A percentile compares a stretch with the other conserved stretches of the same genome.
These are phyloP conservation scores for Dasysyrphus tricinctus DNA, from an alignment of 2,888 invertebrate genomes.

Conservation along the genomic window DNA sequence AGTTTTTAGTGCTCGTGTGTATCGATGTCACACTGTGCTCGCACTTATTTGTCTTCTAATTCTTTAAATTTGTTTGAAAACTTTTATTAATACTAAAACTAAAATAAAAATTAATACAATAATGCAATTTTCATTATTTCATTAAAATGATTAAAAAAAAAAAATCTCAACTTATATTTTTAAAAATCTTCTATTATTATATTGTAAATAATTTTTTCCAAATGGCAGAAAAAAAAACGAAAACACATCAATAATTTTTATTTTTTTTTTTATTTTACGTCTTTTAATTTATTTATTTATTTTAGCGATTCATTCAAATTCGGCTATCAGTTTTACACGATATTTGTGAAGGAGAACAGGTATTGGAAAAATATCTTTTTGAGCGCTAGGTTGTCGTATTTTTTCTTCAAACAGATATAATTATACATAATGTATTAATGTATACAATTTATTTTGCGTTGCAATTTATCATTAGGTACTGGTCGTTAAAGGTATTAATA, in stretches of 20 bases:
- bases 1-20: no score
- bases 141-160: no score
- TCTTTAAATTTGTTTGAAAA: no score
- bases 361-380: constrained; percentile 63
- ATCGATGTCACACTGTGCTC: no score
- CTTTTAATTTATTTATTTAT: constrained; percentile 64
- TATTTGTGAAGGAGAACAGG: constrained; percentile 75
- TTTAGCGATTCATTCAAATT: constrained; percentile 62
- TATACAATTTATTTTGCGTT: constrained; percentile 51
- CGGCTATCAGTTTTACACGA: constrained; percentile 55
- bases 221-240: constrained; percentile 3
- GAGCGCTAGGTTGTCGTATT: constrained; percentile 73
- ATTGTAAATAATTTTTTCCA: background rate
- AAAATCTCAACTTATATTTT: no score
- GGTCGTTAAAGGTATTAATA: constrained; percentile 54
- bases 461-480: constrained; percentile 57
- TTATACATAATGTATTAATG: constrained; percentile 6
- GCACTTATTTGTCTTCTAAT: no score
- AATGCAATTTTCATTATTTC: no score
- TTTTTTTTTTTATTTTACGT: constrained; percentile 53
- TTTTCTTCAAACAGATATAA: constrained; percentile 19
- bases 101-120: no score
- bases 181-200: no score
- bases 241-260: constrained; percentile 6
- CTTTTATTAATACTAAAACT: no score